phyloP scores from a whole-genome alignment of 2,797 vertebrate genomes.

The Rallus crepitans region DNA sequence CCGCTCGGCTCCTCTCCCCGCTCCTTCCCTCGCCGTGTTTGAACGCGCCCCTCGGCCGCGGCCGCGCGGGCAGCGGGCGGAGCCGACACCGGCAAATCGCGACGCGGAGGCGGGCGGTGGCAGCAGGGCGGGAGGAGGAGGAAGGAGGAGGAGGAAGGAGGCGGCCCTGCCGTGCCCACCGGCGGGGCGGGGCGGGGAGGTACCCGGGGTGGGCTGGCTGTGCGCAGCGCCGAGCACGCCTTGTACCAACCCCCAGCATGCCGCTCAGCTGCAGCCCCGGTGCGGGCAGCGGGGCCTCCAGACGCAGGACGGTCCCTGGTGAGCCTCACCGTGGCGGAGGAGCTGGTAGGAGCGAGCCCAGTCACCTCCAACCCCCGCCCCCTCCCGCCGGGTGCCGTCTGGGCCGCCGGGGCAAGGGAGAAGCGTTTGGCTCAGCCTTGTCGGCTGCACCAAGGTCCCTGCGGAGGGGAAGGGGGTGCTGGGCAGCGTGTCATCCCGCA shows the following conservation, averaged over 20 bases:
- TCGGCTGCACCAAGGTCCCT: background rate
- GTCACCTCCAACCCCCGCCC: no score
- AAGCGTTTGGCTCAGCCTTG: background rate
- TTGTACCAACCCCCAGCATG: background rate
- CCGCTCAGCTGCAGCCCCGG: background rate
- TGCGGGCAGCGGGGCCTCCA: background rate
- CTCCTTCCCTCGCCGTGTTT: constrained; percentile 64
- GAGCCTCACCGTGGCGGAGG: background rate
- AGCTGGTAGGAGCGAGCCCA: background rate
- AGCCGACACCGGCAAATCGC: constrained; percentile 52
- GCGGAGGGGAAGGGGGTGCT: background rate
- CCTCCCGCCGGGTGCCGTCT: background rate
- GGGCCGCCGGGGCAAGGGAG: no score
- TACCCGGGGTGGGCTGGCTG: background rate
- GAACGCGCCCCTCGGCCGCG: constrained; percentile 60
- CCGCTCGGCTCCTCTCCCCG: constrained; percentile 2
- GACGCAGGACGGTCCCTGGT: background rate
- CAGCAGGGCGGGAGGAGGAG: background rate
- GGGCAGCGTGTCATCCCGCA: rapidly evolving
- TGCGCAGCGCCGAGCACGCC: background rate
- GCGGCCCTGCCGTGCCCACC: background rate
- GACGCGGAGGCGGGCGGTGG: constrained; percentile 31
- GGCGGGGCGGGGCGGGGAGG: background rate
- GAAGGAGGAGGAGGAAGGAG: background rate
- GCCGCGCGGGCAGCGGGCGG: constrained; percentile 53